Evolutionary conservation across 2,113 vertebrate species (phyloP).

Genomic region (Malurus melanocephalus): DNA sequence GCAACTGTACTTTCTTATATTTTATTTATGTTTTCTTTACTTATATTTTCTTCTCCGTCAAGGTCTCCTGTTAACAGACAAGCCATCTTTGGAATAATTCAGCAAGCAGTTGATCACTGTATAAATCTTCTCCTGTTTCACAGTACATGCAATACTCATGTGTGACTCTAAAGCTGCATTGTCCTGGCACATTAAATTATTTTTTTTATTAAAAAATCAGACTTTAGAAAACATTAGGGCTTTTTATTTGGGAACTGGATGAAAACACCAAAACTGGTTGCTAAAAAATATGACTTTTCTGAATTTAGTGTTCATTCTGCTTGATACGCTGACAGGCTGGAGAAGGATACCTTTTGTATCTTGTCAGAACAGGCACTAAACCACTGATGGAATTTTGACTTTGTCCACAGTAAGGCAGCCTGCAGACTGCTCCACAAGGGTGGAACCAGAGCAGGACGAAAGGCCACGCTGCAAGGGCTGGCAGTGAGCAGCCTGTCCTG

Average conservation of each 20-base stretch:
- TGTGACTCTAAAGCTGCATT: not conserved
- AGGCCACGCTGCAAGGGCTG: fast-evolving
- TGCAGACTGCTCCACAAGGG: not conserved
- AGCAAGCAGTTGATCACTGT: constrained; percentile 44
- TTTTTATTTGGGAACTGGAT: not conserved
- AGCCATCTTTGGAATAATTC: constrained; percentile 46
- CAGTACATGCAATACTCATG: not conserved
- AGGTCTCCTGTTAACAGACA: constrained; percentile 50
- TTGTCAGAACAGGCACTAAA: not conserved
- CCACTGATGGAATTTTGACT: not conserved
- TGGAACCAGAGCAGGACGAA: not conserved
- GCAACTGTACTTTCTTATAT: constrained; percentile 12
- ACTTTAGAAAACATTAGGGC: not conserved
- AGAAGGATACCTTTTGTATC: not conserved
- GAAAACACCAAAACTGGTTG: not conserved
- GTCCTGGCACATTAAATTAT: not conserved
- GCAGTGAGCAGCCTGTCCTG: not conserved
- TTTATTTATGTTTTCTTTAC: not conserved
- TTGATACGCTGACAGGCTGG: not conserved
- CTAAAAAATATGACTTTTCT: not conserved
- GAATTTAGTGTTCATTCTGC: not conserved
- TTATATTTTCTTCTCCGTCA: constrained; percentile 42
- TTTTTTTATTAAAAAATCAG: not conserved
- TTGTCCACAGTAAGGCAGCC: not conserved
- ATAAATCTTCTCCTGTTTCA: constrained; percentile 58